Evolutionary conservation across 2,113 vertebrate species (phyloP).

Genomic region (Rhabdornis inornatus): DNA sequence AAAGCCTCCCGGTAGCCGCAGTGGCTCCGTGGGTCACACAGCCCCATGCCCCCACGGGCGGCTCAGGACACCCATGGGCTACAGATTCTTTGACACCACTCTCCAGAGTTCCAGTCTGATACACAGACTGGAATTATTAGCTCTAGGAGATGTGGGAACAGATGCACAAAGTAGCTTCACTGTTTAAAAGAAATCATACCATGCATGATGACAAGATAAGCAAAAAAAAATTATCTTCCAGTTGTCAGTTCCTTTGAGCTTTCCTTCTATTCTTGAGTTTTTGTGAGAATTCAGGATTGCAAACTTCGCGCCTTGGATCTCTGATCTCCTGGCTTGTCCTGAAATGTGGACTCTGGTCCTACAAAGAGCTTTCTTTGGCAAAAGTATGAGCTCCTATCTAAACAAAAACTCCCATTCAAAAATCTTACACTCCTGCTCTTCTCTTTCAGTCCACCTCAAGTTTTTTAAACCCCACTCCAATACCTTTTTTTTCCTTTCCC

Average conservation of each 20-base stretch:
- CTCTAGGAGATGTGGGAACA: not conserved
- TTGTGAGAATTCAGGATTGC: not conserved
- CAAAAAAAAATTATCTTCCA: not conserved
- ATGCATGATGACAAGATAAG: not conserved
- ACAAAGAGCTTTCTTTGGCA: not conserved
- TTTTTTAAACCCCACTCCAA: not conserved
- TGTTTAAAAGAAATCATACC: not conserved
- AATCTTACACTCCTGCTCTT: not conserved
- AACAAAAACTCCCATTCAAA: not conserved
- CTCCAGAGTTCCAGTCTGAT: not conserved
- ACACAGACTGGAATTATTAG: no score
- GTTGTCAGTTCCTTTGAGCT: no score
- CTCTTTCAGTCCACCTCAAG: not conserved
- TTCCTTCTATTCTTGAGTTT: not conserved
- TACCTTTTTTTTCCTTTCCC: not conserved
- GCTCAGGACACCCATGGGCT: not conserved
- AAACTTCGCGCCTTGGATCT: not conserved
- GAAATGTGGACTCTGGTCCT: not conserved
- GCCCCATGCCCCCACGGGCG: accelerated
- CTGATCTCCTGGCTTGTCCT: not conserved
- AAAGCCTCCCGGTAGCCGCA: accelerated
- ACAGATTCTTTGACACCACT: not conserved
- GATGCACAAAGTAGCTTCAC: not conserved
- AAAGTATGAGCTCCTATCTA: not conserved
- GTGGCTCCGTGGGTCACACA: accelerated